phyloP scores from a whole-genome alignment of 2,113 vertebrate genomes.

The Zapus hudsonius region DNA sequence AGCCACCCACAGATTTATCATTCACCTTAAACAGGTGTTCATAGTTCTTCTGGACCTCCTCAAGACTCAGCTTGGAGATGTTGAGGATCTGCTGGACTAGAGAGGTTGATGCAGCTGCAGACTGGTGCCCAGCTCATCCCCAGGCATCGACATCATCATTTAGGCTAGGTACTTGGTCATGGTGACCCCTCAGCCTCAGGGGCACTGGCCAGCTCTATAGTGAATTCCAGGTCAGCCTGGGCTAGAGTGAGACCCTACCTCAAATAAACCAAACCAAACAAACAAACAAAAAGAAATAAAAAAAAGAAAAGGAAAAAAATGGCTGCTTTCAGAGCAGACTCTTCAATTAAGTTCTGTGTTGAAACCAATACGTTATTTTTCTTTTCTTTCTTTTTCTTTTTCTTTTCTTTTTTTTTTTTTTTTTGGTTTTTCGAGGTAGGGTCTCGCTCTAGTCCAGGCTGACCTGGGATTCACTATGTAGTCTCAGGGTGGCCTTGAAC shows the following conservation, averaged over 20 bases:
- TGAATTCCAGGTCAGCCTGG: no score
- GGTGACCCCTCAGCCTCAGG: background rate
- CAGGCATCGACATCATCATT: constrained; percentile 84
- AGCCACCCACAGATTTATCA: constrained; percentile 92
- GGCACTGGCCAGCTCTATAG: no score
- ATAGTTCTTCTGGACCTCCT: constrained; percentile 96
- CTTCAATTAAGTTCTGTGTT: background rate
- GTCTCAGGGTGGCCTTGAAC: no score
- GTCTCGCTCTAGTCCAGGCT: no score
- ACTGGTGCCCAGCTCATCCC: constrained; percentile 92
- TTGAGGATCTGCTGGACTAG: constrained; percentile 96
- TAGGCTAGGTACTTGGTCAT: constrained; percentile 94
- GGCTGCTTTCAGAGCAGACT: background rate
- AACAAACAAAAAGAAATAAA: no score
- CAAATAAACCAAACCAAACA: no score
- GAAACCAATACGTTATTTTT: no score
- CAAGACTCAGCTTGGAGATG: constrained; percentile 85
- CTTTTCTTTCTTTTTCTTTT: background rate
- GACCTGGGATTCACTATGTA: no score
- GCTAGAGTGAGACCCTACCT: no score
- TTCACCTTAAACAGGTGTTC: constrained; percentile 94
- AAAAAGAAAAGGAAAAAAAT: no score
- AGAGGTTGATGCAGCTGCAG: constrained; percentile 90
- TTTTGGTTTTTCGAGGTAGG: no score
- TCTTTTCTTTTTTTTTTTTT: no score